A percentile compares a stretch with the other conserved stretches of the same genome.
phyloP scores from a whole-genome alignment of 1,140 invertebrate genomes.

The Octopus bimaculoides region DNA sequence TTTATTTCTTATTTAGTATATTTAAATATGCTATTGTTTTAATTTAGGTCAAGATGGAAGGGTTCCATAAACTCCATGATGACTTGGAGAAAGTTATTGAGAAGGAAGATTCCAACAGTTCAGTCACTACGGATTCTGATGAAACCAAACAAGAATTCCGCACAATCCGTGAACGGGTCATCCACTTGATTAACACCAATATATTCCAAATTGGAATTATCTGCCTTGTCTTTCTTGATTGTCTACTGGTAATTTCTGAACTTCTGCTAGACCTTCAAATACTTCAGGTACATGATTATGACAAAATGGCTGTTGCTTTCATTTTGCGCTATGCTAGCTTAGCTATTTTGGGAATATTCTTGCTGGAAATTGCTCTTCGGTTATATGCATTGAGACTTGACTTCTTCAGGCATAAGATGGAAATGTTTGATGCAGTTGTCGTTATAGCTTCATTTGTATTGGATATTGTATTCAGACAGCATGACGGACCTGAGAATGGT shows the following conservation, averaged over 20 bases:
- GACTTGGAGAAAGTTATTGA: constrained; percentile 55
- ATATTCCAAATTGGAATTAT: constrained; percentile 54
- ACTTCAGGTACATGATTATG: constrained; percentile 31
- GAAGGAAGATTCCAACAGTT: constrained; percentile 51
- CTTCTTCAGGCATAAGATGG: constrained; percentile 55
- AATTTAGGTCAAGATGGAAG: constrained; percentile 48
- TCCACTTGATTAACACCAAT: constrained; percentile 43
- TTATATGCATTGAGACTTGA: constrained; percentile 51
- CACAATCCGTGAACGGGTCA: constrained; percentile 40
- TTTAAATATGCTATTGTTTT: constrained; percentile 6
- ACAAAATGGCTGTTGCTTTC: constrained; percentile 31
- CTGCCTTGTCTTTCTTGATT: constrained; percentile 51
- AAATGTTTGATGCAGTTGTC: constrained; percentile 56
- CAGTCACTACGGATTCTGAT: constrained; percentile 47
- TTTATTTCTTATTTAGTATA: too few species aligned
- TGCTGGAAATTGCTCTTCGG: constrained; percentile 52
- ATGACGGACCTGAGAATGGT: constrained; percentile 41
- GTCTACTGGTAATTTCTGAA: constrained; percentile 50
- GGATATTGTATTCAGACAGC: constrained; percentile 49
- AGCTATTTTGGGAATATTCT: constrained; percentile 48
- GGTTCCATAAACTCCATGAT: constrained; percentile 51
- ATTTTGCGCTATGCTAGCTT: constrained; percentile 53
- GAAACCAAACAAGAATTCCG: constrained; percentile 38
- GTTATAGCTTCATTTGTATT: constrained; percentile 56
- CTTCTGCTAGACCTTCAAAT: constrained; percentile 52